Conservation (phyloP, 2,888 invertebrate species). For the Byasa hedistus region DNA sequence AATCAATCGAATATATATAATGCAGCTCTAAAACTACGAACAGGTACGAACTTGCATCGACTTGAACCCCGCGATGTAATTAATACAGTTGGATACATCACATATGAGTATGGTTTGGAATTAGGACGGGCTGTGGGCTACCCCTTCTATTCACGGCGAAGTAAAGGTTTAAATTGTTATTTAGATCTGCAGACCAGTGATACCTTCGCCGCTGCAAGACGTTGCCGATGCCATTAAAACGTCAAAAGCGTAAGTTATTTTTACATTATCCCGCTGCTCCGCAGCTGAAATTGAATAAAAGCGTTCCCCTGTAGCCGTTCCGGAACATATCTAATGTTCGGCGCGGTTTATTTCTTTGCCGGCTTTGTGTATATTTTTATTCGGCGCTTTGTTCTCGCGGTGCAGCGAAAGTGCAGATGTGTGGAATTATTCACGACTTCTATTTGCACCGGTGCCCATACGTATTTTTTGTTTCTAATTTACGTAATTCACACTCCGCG, state of each 20-base stretch:
- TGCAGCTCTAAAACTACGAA: too few relatives aligned
- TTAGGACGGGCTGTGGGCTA: too few relatives aligned
- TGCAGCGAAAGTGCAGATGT: slow-evolving; percentile 24
- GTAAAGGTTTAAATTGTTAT: too few relatives aligned
- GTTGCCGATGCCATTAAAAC: slow-evolving; percentile 1
- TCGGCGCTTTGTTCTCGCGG: slow-evolving; percentile 18
- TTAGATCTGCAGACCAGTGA: too few relatives aligned
- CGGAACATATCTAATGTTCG: slow-evolving; percentile 13
- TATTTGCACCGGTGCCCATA: slow-evolving; percentile 9
- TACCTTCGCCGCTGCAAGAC: not conserved
- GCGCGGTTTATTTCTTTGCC: slow-evolving; percentile 22
- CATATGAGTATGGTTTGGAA: too few relatives aligned
- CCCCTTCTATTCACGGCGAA: too few relatives aligned
- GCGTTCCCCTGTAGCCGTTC: slow-evolving; percentile 5
- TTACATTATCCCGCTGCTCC: slow-evolving; percentile 5
- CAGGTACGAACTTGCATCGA: too few relatives aligned
- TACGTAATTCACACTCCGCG: slow-evolving; percentile 24
- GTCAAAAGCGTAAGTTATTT: slow-evolving; percentile 4
- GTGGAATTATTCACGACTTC: slow-evolving; percentile 23
- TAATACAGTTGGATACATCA: too few relatives aligned
- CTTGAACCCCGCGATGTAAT: too few relatives aligned
- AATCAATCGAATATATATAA: too few relatives aligned
- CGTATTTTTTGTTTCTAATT: slow-evolving; percentile 9
- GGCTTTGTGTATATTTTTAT: slow-evolving; percentile 26
- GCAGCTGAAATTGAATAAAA: slow-evolving; percentile 19